Percentiles rank a stretch among this genome's conserved stretches.
These are phyloP conservation scores for Agrotis exclamationis DNA, from an alignment of 2,888 invertebrate species.

Conservation along the genomic window DNA sequence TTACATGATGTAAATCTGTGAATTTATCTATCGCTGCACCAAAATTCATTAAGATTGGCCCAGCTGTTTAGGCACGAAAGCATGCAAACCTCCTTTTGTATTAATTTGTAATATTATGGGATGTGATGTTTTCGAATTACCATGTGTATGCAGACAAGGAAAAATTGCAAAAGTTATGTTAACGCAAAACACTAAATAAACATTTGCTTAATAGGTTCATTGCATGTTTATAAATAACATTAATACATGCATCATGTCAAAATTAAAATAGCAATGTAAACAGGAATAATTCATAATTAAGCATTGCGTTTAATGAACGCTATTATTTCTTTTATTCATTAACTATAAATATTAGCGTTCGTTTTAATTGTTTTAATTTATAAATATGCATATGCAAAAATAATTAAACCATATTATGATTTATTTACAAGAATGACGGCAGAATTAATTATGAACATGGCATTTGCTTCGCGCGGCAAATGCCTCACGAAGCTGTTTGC, in stretches of 20 bases:
- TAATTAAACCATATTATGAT: too few relatives aligned
- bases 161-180: background rate
- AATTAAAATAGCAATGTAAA: constrained; percentile 45
- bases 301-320: constrained; percentile 15
- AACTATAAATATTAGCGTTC: background rate
- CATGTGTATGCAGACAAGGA: too few relatives aligned
- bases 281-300: constrained; percentile 30
- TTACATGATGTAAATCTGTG: too few relatives aligned
- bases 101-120: background rate
- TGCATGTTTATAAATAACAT: constrained; percentile 51
- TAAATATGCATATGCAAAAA: too few relatives aligned
- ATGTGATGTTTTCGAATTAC: too few relatives aligned
- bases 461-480: too few relatives aligned
- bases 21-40: too few relatives aligned
- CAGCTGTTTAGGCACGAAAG: too few relatives aligned
- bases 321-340: constrained; percentile 23
- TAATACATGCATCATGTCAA: constrained; percentile 25
- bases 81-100: background rate
- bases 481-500: too few relatives aligned
- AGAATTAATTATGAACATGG: too few relatives aligned
- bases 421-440: too few relatives aligned
- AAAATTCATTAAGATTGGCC: too few relatives aligned
- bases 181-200: constrained; percentile 8
- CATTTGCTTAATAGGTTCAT: constrained; percentile 41
- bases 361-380: background rate